Conservation (phyloP, 2,797 vertebrate species). For the Dicrostonyx torquatus region DNA sequence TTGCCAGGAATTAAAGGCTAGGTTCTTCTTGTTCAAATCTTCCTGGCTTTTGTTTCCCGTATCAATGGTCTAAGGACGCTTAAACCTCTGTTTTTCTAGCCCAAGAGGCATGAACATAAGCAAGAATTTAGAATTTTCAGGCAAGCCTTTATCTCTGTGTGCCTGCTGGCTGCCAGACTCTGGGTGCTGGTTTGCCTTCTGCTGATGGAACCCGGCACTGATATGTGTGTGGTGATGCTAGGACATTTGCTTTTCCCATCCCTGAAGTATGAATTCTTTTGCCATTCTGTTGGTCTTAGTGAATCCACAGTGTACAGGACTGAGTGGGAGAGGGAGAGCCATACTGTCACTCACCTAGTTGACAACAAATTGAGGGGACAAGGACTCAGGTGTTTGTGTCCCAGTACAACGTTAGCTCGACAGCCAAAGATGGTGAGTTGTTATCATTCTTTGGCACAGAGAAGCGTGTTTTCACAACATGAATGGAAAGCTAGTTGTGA, state of each 20-base stretch:
- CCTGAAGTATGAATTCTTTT: conserved; percentile 3
- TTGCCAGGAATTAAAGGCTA: conserved; percentile 1
- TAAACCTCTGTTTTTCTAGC: not conserved
- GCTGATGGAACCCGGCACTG: not conserved
- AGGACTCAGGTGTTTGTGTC: not conserved
- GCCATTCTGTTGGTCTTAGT: not conserved
- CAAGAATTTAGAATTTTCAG: conserved; percentile 1
- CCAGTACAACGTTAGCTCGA: not conserved
- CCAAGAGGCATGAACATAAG: not conserved
- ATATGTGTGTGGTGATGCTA: not conserved
- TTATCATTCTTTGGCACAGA: conserved; percentile 35
- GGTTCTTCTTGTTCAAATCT: not conserved
- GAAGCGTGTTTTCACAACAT: not conserved
- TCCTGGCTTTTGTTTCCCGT: not conserved
- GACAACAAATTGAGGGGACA: not conserved
- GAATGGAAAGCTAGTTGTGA: conserved; percentile 6
- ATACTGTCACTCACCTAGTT: not conserved
- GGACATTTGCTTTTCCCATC: not conserved
- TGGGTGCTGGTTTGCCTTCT: not conserved
- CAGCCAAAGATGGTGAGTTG: not conserved
- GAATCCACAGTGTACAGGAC: not conserved
- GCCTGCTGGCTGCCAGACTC: not conserved
- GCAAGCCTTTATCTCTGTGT: not conserved
- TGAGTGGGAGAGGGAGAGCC: not conserved
- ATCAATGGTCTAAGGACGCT: not conserved